These are phyloP conservation scores for Hemiprocne comata DNA, from an alignment of 2,113 vertebrate species.

Conservation along the genomic window DNA sequence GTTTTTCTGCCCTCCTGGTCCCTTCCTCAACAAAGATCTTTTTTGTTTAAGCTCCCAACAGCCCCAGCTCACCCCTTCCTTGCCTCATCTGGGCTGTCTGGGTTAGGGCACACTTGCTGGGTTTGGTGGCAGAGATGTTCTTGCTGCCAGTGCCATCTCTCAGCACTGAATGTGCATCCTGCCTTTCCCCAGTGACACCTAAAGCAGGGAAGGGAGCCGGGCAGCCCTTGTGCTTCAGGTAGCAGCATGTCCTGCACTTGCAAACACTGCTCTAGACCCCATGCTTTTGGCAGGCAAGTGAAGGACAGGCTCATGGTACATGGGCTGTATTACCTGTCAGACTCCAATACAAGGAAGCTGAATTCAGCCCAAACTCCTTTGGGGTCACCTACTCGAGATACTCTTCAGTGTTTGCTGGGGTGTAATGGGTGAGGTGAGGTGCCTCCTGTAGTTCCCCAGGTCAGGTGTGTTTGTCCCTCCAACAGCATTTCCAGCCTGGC, in stretches of 20 bases:
- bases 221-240: not conserved
- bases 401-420: not conserved
- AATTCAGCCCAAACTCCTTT: not conserved
- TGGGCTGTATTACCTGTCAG: not conserved
- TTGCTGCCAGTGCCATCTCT: not conserved
- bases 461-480: not conserved
- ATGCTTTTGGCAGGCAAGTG: not conserved
- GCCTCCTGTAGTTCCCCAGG: not conserved
- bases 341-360: not conserved
- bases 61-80: not conserved
- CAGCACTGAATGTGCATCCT: not conserved
- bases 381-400: not conserved
- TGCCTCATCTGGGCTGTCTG: not conserved
- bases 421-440: not conserved
- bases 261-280: not conserved
- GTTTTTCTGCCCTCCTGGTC: slow-evolving; percentile 4
- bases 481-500: not conserved
- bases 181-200: not conserved
- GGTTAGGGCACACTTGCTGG: not conserved
- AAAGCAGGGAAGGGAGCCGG: not conserved
- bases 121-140: not conserved
- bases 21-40: not conserved
- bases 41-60: not conserved
- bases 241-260: not conserved
- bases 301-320: not conserved